Conservation (phyloP, 2,797 vertebrate species). For the Moxostoma hubbsi region DNA sequence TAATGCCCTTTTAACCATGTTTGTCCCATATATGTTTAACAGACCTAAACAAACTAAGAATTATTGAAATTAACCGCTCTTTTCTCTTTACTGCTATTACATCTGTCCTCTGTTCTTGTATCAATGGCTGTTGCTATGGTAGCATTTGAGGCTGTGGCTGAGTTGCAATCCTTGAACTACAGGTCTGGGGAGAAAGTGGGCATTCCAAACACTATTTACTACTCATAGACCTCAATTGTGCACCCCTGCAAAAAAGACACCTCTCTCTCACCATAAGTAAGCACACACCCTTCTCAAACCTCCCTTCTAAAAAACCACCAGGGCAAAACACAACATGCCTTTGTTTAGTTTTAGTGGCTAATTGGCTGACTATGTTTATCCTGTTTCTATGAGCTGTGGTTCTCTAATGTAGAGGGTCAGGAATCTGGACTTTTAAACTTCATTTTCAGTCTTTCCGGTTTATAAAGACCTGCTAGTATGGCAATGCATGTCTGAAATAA, state of each 20-base stretch:
- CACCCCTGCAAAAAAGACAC: slow-evolving; percentile 11
- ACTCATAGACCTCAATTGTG: slow-evolving; percentile 43
- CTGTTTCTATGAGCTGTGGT: slow-evolving; percentile 41
- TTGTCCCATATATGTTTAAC: slow-evolving; percentile 17
- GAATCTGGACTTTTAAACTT: neutral
- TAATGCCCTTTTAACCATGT: slow-evolving; percentile 21
- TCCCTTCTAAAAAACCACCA: slow-evolving; percentile 56
- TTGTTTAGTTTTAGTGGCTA: slow-evolving; percentile 62
- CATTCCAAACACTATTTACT: slow-evolving; percentile 67
- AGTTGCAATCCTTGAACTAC: slow-evolving; percentile 27
- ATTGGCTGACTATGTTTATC: slow-evolving; percentile 46
- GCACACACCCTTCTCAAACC: slow-evolving; percentile 55
- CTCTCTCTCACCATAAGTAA: slow-evolving; percentile 41
- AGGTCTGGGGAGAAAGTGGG: slow-evolving; percentile 50
- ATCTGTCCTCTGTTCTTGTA: neutral
- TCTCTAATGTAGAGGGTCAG: slow-evolving; percentile 20
- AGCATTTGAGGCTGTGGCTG: slow-evolving; percentile 19
- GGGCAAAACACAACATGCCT: slow-evolving; percentile 69
- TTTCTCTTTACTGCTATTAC: slow-evolving; percentile 22
- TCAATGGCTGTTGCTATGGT: slow-evolving; percentile 17
- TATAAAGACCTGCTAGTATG: neutral
- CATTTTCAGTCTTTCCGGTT: slow-evolving; percentile 9
- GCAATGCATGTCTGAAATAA: neutral
- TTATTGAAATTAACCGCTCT: slow-evolving; percentile 2
- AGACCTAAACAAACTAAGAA: slow-evolving; percentile 25